Base-by-base conservation (phyloP, 2,797 vertebrate genomes). In the Sphenopsis melanotis region DNA sequence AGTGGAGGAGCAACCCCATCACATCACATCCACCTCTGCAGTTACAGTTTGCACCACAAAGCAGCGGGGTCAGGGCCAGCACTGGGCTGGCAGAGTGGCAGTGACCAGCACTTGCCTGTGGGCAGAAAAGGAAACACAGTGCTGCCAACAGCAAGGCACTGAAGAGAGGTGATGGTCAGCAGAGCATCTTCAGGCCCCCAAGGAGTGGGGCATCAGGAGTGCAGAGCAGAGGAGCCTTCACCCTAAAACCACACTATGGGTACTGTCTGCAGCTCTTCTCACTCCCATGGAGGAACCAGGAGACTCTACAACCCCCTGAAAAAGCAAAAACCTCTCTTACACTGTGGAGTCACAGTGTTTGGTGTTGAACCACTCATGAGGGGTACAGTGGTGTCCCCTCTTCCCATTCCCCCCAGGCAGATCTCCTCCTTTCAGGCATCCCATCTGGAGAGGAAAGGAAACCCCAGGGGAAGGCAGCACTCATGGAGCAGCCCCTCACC, bases 201-300 rank as follows among this genome's bases (percentile, higher is more conserved):
- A 19, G 50, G n/a, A 36, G 4, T 1, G 0, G 23, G 24, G 26
- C 47, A 26, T 10, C 6, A 1, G 21, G 21, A 10, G 11, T 30
- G 39, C 5, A 24, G 18, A 72, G 44, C 55, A 68, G 27, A 80
- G 23, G 15, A 64, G 5, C 36, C 44, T 76, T 20, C 39, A 53
- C 2, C 36, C 49, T 49, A 3, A 5, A 81, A 44, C 22, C 4
- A 4, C 27, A 12, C 2, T 2, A 3, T 3, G 1, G 37, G 12
- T 26, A 2, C 41, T 46, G 18, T 12, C 65, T 26, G 9, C 36
- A 71, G 30, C 29, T 34, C 26, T 69, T 9, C 34, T 59, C 3
- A 1, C 2, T 10, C 20, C 27, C 2, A 0, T 3, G 19, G 15
- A 65, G 24, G 13, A 32, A 11, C 12, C 2, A 6, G 19, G 17